A percentile compares a stretch with the other conserved stretches of the same genome.
Evolutionary conservation across 2,888 invertebrate genomes (phyloP).

Genomic region (Drosophila cognata): DNA sequence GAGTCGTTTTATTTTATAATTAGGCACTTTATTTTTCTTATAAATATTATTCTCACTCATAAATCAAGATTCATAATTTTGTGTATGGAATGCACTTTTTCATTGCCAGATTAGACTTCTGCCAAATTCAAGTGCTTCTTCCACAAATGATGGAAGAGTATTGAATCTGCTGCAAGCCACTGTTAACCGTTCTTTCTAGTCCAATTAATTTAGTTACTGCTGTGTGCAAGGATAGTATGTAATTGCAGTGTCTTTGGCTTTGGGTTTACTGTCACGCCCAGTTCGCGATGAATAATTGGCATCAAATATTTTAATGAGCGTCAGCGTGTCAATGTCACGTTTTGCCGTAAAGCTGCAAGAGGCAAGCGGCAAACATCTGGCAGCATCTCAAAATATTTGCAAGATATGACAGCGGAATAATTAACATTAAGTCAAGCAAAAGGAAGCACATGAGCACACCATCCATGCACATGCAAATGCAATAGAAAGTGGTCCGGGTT

Average conservation of each 20-base stretch:
- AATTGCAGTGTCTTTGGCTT: constrained; percentile 17
- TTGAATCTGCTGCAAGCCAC: neutral
- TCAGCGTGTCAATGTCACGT: constrained; percentile 60
- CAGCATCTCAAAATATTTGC: constrained; percentile 59
- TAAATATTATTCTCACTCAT: neutral
- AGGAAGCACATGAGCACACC: neutral
- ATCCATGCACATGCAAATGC: neutral
- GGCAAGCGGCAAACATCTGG: constrained; percentile 8
- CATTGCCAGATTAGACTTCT: neutral
- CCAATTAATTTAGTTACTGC: constrained; percentile 57
- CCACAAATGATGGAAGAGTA: neutral
- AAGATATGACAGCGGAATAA: constrained; percentile 63
- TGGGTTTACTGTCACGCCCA: constrained; percentile 20
- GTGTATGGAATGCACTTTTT: neutral
- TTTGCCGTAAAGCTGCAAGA: constrained; percentile 39
- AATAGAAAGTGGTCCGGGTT: neutral
- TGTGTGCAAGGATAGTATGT: constrained; percentile 44
- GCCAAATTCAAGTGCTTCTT: neutral
- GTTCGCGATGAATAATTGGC: constrained; percentile 51
- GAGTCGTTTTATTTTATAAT: neutral
- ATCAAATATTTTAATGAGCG: constrained; percentile 76
- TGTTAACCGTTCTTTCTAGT: neutral
- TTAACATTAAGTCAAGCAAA: constrained; percentile 52
- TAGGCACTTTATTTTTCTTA: neutral
- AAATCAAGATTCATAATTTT: neutral